These are phyloP conservation scores for Burhinus bistriatus DNA, from an alignment of 2,113 vertebrate species.

Conservation along the genomic window DNA sequence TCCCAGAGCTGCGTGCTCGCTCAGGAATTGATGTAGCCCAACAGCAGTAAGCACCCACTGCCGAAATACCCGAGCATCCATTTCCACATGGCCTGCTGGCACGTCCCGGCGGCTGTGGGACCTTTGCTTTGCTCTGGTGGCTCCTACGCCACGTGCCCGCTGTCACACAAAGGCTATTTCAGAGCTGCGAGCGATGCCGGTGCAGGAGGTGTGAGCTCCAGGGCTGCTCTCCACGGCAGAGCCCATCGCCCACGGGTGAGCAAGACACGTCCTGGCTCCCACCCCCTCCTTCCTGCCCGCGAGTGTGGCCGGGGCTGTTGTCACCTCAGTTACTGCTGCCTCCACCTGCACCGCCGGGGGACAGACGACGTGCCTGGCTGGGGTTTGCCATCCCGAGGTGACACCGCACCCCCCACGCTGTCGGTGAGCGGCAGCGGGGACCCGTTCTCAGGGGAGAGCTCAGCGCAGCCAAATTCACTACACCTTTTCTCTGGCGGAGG, in stretches of 20 bases:
- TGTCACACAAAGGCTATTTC: neutral
- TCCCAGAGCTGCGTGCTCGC: neutral
- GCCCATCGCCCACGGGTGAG: neutral
- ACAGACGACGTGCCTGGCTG: no score
- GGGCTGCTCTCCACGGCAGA: neutral
- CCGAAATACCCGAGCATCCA: neutral
- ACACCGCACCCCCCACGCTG: neutral
- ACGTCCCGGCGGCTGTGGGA: neutral
- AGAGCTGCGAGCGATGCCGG: neutral
- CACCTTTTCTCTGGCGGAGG: neutral
- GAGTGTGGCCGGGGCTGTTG: neutral
- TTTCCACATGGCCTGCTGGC: fast-evolving
- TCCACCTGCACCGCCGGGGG: no score
- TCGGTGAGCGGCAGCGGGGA: neutral
- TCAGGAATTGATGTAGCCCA: neutral
- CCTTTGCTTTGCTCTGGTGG: neutral
- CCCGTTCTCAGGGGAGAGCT: neutral
- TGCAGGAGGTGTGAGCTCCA: no score
- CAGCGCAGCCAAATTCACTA: no score
- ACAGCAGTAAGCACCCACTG: neutral
- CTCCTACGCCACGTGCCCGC: neutral
- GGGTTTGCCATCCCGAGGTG: neutral
- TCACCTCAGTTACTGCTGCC: neutral
- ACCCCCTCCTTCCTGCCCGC: neutral
- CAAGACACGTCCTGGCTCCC: no score